Evolutionary conservation across 2,888 invertebrate species (phyloP).

Genomic region (Ennomos quercinarius): DNA sequence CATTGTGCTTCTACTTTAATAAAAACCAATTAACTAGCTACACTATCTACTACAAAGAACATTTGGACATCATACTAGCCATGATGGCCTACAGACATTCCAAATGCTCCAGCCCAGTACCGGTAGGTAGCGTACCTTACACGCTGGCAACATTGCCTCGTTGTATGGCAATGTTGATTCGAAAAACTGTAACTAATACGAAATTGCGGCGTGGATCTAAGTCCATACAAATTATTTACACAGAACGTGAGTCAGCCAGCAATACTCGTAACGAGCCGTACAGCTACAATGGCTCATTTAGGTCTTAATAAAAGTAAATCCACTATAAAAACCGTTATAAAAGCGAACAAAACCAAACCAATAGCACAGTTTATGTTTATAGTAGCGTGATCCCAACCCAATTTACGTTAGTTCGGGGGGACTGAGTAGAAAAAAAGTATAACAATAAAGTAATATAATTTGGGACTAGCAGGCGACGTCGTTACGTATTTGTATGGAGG

Average conservation of each 20-base stretch:
- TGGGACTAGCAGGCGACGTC: constrained; percentile 67
- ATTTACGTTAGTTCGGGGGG: constrained; percentile 82
- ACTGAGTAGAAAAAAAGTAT: constrained; percentile 73
- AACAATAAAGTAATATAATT: constrained; percentile 85
- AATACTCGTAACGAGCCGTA: constrained; percentile 33
- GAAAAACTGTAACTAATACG: too few species aligned
- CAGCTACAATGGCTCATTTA: constrained; percentile 40
- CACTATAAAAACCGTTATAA: constrained; percentile 51
- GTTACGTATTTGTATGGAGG: constrained; percentile 75
- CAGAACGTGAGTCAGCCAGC: constrained; percentile 29
- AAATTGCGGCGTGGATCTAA: neutral
- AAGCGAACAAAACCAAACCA: constrained; percentile 72
- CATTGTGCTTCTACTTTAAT: too few species aligned
- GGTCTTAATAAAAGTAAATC: constrained; percentile 47
- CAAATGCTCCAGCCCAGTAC: too few species aligned
- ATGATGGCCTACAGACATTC: too few species aligned
- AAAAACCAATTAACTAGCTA: too few species aligned
- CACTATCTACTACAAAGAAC: too few species aligned
- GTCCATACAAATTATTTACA: constrained; percentile 8
- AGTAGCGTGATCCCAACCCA: constrained; percentile 83
- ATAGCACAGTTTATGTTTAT: constrained; percentile 78
- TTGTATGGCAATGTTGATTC: too few species aligned
- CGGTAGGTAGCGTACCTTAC: too few species aligned
- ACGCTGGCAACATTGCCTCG: too few species aligned
- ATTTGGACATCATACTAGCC: too few species aligned